Evolutionary conservation across 2,113 vertebrate species (phyloP), one percentile per base, ranked within the genome.

Genomic region (Potamarius usumacintae): DNA sequence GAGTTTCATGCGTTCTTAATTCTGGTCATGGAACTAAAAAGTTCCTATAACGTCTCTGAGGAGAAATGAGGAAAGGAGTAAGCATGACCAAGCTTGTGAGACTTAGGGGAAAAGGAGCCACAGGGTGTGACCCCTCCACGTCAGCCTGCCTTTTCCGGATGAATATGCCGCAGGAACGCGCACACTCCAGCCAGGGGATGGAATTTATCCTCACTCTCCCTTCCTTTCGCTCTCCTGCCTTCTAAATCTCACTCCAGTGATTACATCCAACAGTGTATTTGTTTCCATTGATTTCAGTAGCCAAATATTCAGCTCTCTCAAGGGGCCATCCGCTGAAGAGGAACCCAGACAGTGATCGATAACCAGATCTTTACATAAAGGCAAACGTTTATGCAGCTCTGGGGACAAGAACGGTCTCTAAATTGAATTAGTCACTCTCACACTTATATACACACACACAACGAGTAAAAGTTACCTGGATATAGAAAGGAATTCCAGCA

Each of bases 401-500:
- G 4, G 5, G 27, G 48, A 71, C 7, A n/a, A 50, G 12, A 79
- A 17, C 0, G 76, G 1, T 27, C 52, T 79, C 25, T 4, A 5
- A 1, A 27, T 15, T 7, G 11, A 25, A 55, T 7, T 25, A 52
- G 9, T 53, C 12, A n/a, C 22, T 18, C 30, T n/a, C 17, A 18
- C 65, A 67, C 62, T 53, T 42, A 72, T 27, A 76, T 34, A 76
- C 42, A 83, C 18, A 25, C 30, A 34, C 34, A 53, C 6, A 58
- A 80, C 18, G 1, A n/a, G 20, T 2, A 14, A 27, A 8, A 42
- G 42, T 84, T 34, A 90, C 97, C 98, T 99, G 98, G 88, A 99
- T 96, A 88, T 98, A 99, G 94, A 99, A 99, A 1, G 98, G 98
- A 90, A 99, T 97, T 30, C 98, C 98, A 7, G 98, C 98, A 80